Percentiles rank a stretch among this genome's conserved stretches.
phyloP scores from a whole-genome alignment of 2,113 vertebrate genomes.

The Atractosteus spatula region DNA sequence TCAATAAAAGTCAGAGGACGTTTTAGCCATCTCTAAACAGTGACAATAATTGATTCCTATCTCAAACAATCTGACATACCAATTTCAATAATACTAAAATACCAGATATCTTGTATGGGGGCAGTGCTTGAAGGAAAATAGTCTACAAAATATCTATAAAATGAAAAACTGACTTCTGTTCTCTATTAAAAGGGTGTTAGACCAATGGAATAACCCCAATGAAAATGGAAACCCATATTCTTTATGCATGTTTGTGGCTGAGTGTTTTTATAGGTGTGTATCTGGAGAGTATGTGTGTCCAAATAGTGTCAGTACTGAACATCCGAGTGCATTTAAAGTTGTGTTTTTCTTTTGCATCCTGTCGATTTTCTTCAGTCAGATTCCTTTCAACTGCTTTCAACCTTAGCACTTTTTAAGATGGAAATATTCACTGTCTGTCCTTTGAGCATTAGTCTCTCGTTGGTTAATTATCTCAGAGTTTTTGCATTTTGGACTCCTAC shows the following conservation, averaged over 20 bases:
- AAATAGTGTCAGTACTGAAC: not conserved
- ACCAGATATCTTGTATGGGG: not conserved
- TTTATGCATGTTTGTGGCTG: not conserved
- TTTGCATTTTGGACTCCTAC: not conserved
- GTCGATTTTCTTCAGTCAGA: not conserved
- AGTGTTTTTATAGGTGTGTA: not conserved
- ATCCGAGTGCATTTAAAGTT: not conserved
- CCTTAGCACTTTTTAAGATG: not conserved
- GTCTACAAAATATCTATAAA: no score
- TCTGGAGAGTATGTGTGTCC: not conserved
- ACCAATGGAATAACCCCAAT: not conserved
- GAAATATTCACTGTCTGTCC: not conserved
- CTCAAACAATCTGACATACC: not conserved
- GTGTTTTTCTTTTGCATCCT: not conserved
- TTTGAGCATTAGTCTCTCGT: not conserved
- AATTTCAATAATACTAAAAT: not conserved
- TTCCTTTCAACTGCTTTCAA: not conserved
- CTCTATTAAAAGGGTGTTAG: not conserved
- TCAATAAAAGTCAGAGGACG: no score
- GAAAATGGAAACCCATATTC: not conserved
- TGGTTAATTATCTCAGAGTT: conserved; percentile 2
- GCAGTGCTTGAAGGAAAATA: not conserved
- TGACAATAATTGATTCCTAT: no score
- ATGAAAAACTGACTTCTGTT: no score
- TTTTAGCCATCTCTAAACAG: no score